Evolutionary conservation across 2,888 invertebrate genomes (phyloP).

Genomic region (Eupeodes luniger): DNA sequence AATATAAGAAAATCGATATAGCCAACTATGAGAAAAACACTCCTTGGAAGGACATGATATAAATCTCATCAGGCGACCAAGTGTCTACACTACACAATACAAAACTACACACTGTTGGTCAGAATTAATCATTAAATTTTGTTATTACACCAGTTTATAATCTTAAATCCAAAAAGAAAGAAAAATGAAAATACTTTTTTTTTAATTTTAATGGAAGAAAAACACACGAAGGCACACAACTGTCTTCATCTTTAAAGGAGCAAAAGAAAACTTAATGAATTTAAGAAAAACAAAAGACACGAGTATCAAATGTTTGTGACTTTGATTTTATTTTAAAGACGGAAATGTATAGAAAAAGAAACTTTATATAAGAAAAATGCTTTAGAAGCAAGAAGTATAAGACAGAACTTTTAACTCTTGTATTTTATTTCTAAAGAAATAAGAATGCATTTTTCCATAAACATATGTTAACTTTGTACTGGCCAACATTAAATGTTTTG

Average conservation of each 20-base stretch:
- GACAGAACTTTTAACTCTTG: no score
- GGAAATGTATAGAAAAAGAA: no score
- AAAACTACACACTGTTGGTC: not conserved
- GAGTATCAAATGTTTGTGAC: no score
- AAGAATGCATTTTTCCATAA: no score
- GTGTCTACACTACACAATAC: not conserved
- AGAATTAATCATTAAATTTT: conserved; percentile 31
- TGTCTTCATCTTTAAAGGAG: not conserved
- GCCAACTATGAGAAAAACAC: conserved; percentile 8
- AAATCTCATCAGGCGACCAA: conserved; percentile 1
- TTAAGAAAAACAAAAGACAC: no score
- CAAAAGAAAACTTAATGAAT: no score
- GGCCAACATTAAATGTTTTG: no score
- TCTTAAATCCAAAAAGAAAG: not conserved
- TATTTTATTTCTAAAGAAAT: no score
- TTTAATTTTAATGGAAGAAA: conserved; percentile 2
- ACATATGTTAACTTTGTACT: no score
- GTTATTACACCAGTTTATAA: conserved; percentile 29
- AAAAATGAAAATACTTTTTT: not conserved
- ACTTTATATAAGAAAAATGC: no score
- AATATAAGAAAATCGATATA: conserved; percentile 16
- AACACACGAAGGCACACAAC: not conserved
- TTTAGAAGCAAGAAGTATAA: no score
- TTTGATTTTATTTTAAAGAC: no score
- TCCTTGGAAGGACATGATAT: conserved; percentile 22